These are phyloP conservation scores for Setipinna tenuifilis DNA, from an alignment of 2,797 vertebrate genomes.

Conservation along the genomic window DNA sequence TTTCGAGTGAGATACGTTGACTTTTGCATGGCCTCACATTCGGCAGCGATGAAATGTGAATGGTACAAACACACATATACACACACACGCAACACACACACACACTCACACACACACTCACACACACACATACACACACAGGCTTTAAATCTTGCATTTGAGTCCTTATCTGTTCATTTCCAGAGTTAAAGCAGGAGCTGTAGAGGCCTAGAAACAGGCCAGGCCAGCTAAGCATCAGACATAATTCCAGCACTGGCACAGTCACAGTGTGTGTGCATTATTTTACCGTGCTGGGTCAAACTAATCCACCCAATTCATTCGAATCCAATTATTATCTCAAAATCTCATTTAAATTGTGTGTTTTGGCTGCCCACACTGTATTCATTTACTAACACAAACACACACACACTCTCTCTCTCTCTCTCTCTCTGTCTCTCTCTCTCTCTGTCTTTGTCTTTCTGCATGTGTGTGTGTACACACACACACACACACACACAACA, in stretches of 20 bases:
- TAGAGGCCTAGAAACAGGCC: background rate
- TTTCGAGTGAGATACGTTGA: slow-evolving; percentile 7
- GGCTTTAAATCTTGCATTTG: background rate
- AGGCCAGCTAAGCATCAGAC: background rate
- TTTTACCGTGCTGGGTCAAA: slow-evolving; percentile 19
- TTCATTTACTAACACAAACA: background rate
- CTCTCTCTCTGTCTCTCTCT: background rate
- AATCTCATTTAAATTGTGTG: slow-evolving; percentile 26
- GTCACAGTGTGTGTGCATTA: background rate
- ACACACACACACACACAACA: no score
- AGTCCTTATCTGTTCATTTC: background rate
- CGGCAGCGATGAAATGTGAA: background rate
- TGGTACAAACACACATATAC: no score
- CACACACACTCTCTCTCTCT: background rate
- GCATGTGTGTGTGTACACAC: background rate
- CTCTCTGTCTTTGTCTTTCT: no score
- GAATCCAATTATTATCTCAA: slow-evolving; percentile 32
- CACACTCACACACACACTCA: no score
- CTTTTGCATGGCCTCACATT: slow-evolving; percentile 19
- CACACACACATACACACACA: background rate
- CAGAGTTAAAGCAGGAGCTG: background rate
- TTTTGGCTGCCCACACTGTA: slow-evolving; percentile 1
- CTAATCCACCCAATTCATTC: slow-evolving; percentile 23
- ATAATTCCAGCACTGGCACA: background rate
- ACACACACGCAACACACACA: no score